Evolutionary conservation across 2,888 invertebrate genomes (phyloP), one percentile per base, ranked within the genome.

Genomic region (Polyommatus icarus): DNA sequence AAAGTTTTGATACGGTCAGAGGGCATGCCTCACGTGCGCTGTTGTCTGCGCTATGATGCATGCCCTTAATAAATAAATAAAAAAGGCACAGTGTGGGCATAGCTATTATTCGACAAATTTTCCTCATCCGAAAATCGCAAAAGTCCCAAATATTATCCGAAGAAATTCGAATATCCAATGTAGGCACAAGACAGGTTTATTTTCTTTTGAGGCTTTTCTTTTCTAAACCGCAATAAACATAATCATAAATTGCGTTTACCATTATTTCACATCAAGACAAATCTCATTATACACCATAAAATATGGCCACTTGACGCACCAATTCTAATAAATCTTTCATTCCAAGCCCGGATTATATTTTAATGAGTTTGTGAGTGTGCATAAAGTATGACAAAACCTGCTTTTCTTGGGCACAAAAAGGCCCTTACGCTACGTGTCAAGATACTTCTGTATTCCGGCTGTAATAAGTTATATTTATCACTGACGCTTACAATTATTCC

Each of bases 351-450:
- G 78, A 79, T 80, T 80, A 79, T 79, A 80, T 80, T 73, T 71
- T 80, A 81, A 81, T 81, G 81, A 82, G 81, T 80, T 79, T 80
- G 81, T 81, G 81, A 82, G 81, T 79, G 79, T 82, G 81, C 81
- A 82, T 82, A 82, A 82, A 81, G 79, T 80, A 82, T 82, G 79
- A 77, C 76, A 78, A 73, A 79, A 78, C 78, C 79, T 79, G 78
- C 78, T 79, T 79, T 79, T 79, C 78, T 80, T 78, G 77, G 78
- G 81, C 79, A 54, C 78, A 76, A 79, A 81, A 80, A 79, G 78
- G 75, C 79, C 79, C 81, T 79, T 76, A 79, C 78, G 77, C 61
- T 80, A 67, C 79, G 81, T 81, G 81, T 82, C 81, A 81, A 82
- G 80, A 78, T 75, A 79, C 78, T 79, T 81, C 81, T 79, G 77